phyloP scores from a whole-genome alignment of 2,797 vertebrate species.

The Scolopax bukidnonensis region DNA sequence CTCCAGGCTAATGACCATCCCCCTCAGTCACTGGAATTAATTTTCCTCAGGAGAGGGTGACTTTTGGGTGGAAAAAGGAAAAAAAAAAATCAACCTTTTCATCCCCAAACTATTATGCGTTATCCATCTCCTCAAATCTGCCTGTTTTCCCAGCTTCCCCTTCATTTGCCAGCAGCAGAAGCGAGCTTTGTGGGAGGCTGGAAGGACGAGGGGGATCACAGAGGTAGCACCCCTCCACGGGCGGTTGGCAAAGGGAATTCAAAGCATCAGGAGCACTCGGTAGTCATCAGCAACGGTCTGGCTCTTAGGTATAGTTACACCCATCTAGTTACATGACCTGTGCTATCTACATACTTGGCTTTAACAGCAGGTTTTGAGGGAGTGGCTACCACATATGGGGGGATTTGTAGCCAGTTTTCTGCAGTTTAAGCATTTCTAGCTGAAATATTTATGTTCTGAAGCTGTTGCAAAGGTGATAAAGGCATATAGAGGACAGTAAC shows the following conservation, averaged over 20 bases:
- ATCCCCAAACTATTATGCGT: background rate
- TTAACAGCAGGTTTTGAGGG: background rate
- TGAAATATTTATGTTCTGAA: constrained; percentile 6
- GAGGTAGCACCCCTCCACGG: background rate
- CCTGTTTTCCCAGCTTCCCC: background rate
- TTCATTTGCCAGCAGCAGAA: background rate
- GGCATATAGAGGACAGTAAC: background rate
- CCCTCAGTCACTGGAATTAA: background rate
- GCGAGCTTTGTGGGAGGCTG: background rate
- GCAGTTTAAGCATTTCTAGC: background rate
- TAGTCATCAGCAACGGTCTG: background rate
- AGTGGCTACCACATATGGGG: background rate
- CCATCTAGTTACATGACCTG: background rate
- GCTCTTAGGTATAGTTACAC: background rate
- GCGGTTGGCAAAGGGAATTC: background rate
- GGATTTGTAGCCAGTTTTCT: background rate
- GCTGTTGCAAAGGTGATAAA: background rate
- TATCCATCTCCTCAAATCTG: background rate
- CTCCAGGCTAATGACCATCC: background rate
- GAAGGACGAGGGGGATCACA: background rate
- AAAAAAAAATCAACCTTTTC: background rate
- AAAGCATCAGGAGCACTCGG: background rate
- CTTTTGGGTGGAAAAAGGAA: background rate
- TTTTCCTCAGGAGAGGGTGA: background rate
- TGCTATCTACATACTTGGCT: background rate